phyloP scores from a whole-genome alignment of 2,113 vertebrate genomes.

The Pygoscelis adeliae region DNA sequence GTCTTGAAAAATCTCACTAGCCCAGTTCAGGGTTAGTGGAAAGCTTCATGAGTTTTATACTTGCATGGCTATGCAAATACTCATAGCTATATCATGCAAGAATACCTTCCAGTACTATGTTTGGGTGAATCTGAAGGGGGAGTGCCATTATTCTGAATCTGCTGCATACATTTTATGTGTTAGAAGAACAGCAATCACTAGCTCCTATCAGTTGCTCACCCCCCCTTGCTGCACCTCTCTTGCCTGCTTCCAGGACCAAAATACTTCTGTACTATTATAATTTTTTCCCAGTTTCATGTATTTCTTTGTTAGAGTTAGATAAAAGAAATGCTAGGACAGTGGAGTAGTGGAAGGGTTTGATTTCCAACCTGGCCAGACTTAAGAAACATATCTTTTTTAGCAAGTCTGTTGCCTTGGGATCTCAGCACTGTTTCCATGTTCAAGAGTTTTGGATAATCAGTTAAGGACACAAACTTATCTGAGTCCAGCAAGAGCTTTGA shows the following conservation, averaged over 20 bases:
- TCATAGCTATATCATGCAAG: neutral
- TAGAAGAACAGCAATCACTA: neutral
- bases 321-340: neutral
- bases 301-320: neutral
- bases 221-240: rapidly evolving
- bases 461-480: neutral
- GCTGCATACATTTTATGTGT: neutral
- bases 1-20: neutral
- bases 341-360: neutral
- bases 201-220: neutral
- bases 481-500: neutral
- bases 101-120: neutral
- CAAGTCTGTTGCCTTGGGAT: neutral
- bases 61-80: neutral
- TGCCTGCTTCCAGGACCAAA: neutral
- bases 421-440: neutral
- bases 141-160: neutral
- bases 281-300: neutral
- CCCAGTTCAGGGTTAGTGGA: neutral
- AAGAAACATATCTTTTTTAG: neutral
- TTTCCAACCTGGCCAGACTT: neutral
- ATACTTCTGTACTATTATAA: neutral
- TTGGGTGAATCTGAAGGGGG: neutral
- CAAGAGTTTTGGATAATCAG: neutral
- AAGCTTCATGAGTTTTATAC: neutral